Evolutionary conservation across 2,113 vertebrate species (phyloP), one percentile per base, ranked within the genome.

Genomic region (Genyomyrus donnyi): DNA sequence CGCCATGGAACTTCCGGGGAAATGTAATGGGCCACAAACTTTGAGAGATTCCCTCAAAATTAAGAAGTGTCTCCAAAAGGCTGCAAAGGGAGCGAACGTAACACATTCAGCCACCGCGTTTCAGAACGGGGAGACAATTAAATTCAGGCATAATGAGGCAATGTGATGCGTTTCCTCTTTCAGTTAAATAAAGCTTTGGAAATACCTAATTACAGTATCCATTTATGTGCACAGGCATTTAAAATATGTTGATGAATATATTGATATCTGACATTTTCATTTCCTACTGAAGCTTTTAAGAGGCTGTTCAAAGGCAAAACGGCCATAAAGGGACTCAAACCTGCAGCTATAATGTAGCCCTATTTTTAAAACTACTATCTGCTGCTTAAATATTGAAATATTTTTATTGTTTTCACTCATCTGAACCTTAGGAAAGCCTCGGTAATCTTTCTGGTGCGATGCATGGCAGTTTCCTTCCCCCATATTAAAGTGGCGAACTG

Each of bases 1-100:
- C 91, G 89, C 92, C 91, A 91, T 88, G 91, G 93, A 94, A 94
- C 90, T 92, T 93, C 70, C 90, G 88, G 89, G 91, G 90, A 92
- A 84, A 91, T 92, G 90, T 89, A 92, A 93, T 92, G 91, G 91
- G 88, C 90, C 90, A 93, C 90, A 94, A 93, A 94, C 70, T 93
- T 90, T 70, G 52, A 94, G 90, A 90, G 90, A 85, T 90, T 91
- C 48, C 87, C 42, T 53, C 86, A 88, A 93, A 90, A 93, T 91
- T 27, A 87, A 91, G 90, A 92, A 86, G 70, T 62, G 74, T 90
- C 70, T 90, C 42, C 45, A 85, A 86, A 92, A 89, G 56, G 35
- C 88, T 46, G 24, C 62, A 9, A 39, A 90, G 88, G 87, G 48
- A 66, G 42, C 5, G 13, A 90, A 80, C 10, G 46, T 90, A 49